Evolutionary conservation across 1,140 invertebrate genomes (phyloP).

Genomic region (Ptiloglossa arizonensis): DNA sequence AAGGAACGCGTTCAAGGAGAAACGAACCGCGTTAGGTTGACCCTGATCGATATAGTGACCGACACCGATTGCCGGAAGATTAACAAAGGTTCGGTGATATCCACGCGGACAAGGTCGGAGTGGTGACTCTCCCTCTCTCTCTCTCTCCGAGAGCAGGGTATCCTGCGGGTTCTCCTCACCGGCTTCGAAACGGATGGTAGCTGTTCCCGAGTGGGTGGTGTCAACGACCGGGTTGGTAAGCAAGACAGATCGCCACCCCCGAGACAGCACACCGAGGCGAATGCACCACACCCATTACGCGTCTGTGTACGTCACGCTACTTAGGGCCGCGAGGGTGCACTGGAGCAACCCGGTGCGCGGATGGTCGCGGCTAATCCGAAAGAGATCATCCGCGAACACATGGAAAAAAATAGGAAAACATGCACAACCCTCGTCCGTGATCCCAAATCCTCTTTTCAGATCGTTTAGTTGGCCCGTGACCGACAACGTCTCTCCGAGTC

Average conservation of each 20-base stretch:
- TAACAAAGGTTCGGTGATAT: slow-evolving; percentile 40
- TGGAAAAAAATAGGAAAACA: no score
- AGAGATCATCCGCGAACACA: no score
- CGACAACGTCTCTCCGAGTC: no score
- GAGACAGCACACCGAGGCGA: slow-evolving; percentile 68
- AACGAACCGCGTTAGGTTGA: slow-evolving; percentile 43
- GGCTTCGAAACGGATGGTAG: slow-evolving; percentile 56
- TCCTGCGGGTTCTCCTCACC: slow-evolving; percentile 39
- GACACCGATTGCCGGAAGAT: slow-evolving; percentile 55
- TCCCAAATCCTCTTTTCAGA: no score
- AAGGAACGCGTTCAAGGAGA: slow-evolving; percentile 27
- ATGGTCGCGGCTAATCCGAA: no score
- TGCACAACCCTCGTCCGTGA: no score
- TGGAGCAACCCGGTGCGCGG: neutral
- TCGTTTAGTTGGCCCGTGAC: no score
- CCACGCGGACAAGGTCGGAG: slow-evolving; percentile 50
- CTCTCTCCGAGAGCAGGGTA: slow-evolving; percentile 2
- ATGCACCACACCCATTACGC: slow-evolving; percentile 63
- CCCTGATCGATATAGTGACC: slow-evolving; percentile 54
- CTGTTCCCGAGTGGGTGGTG: slow-evolving; percentile 70
- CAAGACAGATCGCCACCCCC: slow-evolving; percentile 73
- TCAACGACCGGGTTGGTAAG: slow-evolving; percentile 70
- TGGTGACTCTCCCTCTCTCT: no score
- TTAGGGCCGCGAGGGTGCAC: neutral
- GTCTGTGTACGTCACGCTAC: slow-evolving; percentile 31